These are phyloP conservation scores for Mya arenaria DNA, from an alignment of 1,140 invertebrate species.

Conservation along the genomic window DNA sequence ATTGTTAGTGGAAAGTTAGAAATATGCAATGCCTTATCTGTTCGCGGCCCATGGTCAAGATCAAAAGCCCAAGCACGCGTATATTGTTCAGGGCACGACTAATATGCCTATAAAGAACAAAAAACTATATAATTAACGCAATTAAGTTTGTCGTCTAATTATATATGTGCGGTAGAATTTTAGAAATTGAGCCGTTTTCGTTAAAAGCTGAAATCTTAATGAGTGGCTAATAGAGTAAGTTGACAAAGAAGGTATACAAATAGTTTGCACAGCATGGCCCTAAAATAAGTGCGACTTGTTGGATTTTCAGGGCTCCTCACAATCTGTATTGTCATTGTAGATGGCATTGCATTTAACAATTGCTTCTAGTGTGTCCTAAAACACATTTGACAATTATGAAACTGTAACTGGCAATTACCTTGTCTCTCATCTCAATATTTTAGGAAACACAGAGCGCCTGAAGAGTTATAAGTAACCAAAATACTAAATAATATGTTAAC, in stretches of 20 bases:
- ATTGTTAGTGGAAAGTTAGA: slow-evolving; percentile 1
- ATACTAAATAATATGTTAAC: no score
- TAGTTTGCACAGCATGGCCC: no score
- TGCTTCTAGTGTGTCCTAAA: no score
- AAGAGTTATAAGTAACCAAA: no score
- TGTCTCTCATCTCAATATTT: no score
- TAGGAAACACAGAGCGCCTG: no score
- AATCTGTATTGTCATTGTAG: no score
- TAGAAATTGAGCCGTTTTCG: slow-evolving; percentile 40
- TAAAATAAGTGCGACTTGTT: no score
- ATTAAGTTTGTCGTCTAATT: slow-evolving; percentile 33
- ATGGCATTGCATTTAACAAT: no score
- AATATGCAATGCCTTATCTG: slow-evolving; percentile 33
- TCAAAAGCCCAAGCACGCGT: slow-evolving; percentile 50
- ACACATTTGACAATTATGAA: no score
- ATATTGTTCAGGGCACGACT: slow-evolving; percentile 10
- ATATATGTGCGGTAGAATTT: slow-evolving; percentile 12
- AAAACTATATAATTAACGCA: slow-evolving; percentile 36
- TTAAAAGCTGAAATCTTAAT: slow-evolving; percentile 22
- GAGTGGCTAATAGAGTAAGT: background rate
- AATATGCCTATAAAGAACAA: slow-evolving; percentile 36
- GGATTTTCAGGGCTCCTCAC: no score
- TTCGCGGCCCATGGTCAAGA: slow-evolving; percentile 14
- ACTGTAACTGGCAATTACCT: no score
- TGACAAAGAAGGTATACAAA: background rate